A percentile compares a stretch with the other conserved stretches of the same genome.
These are phyloP conservation scores for Bradypodion pumilum DNA, from an alignment of 2,797 vertebrate genomes.

Conservation along the genomic window DNA sequence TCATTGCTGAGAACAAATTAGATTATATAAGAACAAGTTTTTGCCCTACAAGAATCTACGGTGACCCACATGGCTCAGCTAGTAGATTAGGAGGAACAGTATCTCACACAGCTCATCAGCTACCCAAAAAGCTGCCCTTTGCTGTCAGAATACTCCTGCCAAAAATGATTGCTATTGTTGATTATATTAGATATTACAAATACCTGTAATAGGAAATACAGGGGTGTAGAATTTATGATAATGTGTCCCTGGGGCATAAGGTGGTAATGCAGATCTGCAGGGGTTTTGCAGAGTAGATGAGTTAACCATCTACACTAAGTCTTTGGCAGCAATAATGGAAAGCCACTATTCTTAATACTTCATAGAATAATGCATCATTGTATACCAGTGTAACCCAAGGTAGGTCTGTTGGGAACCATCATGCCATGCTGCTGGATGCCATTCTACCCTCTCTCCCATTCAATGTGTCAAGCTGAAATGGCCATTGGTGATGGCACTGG, in stretches of 20 bases:
- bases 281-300: background rate
- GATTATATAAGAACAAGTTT: background rate
- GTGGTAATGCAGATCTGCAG: background rate
- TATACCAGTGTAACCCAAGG: background rate
- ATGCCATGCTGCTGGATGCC: background rate
- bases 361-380: background rate
- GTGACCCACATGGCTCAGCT: background rate
- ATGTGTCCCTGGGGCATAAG: background rate
- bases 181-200: background rate
- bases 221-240: background rate
- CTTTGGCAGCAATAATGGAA: background rate
- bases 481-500: no score
- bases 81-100: background rate
- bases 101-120: background rate
- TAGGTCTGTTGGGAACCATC: background rate
- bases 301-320: background rate
- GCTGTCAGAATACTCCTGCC: no score
- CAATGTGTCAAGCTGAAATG: background rate
- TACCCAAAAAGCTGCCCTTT: background rate
- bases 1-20: background rate
- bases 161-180: background rate
- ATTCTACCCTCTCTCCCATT: no score
- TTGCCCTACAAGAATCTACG: background rate
- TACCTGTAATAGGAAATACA: background rate
- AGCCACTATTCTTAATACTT: background rate